phyloP scores from a whole-genome alignment of 2,113 vertebrate genomes.

The Xerus inauris region DNA sequence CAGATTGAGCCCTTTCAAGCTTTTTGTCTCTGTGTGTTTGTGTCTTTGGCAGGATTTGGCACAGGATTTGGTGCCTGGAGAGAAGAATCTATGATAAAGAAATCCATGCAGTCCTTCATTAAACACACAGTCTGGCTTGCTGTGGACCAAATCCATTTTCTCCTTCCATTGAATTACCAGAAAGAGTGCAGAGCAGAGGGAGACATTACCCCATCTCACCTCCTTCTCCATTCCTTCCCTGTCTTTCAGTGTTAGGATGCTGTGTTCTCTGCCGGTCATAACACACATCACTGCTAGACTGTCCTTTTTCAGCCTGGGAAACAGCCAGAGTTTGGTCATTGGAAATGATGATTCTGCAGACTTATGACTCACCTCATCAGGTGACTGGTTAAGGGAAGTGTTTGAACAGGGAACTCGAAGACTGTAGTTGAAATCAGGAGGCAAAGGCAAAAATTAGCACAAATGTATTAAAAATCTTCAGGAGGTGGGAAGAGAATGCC shows the following conservation, averaged over 20 bases:
- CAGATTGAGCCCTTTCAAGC: background rate
- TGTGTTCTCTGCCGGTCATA: background rate
- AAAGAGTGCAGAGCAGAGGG: background rate
- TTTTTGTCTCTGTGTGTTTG: constrained; percentile 33
- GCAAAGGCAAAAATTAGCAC: constrained; percentile 20
- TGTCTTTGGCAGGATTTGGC: constrained; percentile 72
- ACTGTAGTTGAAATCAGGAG: background rate
- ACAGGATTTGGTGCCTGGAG: constrained; percentile 35
- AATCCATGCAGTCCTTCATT: background rate
- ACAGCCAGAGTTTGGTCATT: background rate
- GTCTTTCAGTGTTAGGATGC: background rate
- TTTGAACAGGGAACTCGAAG: constrained; percentile 28
- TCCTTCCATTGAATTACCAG: constrained; percentile 4
- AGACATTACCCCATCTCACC: background rate
- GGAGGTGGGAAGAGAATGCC: background rate
- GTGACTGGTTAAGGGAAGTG: constrained; percentile 6
- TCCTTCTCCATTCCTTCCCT: background rate
- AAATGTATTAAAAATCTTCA: background rate
- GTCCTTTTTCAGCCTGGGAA: constrained; percentile 45
- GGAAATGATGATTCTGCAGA: constrained; percentile 26
- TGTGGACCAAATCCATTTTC: constrained; percentile 11
- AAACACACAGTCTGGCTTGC: background rate
- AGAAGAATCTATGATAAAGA: constrained; percentile 1
- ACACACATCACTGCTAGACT: background rate
- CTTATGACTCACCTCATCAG: background rate